Evolutionary conservation across 2,888 invertebrate genomes (phyloP), one percentile per base, ranked within the genome.

Genomic region (Lasius fuliginosus): DNA sequence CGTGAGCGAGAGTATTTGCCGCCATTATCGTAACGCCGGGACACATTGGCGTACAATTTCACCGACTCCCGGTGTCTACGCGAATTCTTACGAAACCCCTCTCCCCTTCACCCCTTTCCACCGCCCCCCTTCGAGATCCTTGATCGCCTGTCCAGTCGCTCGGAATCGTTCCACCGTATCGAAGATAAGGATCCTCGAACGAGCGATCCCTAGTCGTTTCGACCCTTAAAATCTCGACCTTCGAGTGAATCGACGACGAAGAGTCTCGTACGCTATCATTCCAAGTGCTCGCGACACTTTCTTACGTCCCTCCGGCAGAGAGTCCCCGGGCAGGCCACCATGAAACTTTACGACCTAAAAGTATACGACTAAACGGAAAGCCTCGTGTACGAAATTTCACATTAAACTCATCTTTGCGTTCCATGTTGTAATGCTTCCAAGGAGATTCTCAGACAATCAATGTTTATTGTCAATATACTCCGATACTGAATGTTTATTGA

Each of bases 1-100:
- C 92, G 92, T 93, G 92, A 93, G 91, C 87, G 91, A 92, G 91
- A 92, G 92, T 92, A 92, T 93, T 93, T 92, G 91, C 91, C 90
- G 88, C 90, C 89, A 92, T 92, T 92, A 91, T 86, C 92, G 90
- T 92, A 89, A 91, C 89, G 60, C 91, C 91, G 84, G 86, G 90
- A 69, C 87, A 88, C 88, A 83, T 82, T 87, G 86, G 30, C 79
- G 84, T 89, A 89, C 90, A 90, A 91, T 92, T 91, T 90, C 86
- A 83, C 86, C 83, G 73, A 79, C 71, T 85, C 85, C 82, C 88
- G 49, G 82, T 76, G 82, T 73, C 86, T 84, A 60, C 46, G 67
- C 69, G 67, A 85, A 82, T 75, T 83, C 87, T 84, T 74, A 84
- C 46, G 69, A 76, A 82, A 87, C 85, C 88, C 87, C 87, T 71